phyloP scores from a whole-genome alignment of 2,797 vertebrate genomes.

The Gymnopithys bicolor region DNA sequence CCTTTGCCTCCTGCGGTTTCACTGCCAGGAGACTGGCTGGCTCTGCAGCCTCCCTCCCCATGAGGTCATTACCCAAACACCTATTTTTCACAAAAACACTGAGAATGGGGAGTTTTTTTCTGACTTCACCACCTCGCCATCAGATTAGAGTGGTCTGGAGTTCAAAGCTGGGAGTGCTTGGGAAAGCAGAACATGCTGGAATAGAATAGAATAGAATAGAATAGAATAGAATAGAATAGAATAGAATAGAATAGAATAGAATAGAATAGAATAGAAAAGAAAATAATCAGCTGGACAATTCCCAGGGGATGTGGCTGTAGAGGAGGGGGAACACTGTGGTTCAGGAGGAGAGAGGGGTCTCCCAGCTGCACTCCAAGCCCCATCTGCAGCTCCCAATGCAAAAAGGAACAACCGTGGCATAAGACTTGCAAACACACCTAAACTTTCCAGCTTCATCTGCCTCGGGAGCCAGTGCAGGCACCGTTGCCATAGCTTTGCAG shows the following conservation, averaged over 20 bases:
- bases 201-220: neutral
- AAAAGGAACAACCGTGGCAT: neutral
- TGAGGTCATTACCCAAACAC: conserved; percentile 40
- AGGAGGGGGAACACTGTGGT: neutral
- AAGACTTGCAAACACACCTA: neutral
- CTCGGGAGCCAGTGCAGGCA: neutral
- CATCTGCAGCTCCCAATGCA: neutral
- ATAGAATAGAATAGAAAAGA: neutral
- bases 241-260: neutral
- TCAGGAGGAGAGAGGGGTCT: fast-evolving
- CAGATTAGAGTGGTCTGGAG: neutral
- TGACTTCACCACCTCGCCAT: neutral
- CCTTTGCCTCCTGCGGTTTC: neutral
- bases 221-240: neutral
- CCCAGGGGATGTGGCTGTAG: neutral
- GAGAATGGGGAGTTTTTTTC: neutral
- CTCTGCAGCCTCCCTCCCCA: conserved; percentile 6
- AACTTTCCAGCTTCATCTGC: neutral
- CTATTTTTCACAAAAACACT: conserved; percentile 19
- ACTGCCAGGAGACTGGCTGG: neutral
- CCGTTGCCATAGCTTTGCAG: conserved; percentile 48
- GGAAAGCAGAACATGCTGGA: neutral
- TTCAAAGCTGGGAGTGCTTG: fast-evolving
- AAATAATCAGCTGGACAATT: neutral
- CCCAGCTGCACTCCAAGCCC: neutral